phyloP scores from a whole-genome alignment of 1,140 invertebrate species.

The Adelges cooleyi region DNA sequence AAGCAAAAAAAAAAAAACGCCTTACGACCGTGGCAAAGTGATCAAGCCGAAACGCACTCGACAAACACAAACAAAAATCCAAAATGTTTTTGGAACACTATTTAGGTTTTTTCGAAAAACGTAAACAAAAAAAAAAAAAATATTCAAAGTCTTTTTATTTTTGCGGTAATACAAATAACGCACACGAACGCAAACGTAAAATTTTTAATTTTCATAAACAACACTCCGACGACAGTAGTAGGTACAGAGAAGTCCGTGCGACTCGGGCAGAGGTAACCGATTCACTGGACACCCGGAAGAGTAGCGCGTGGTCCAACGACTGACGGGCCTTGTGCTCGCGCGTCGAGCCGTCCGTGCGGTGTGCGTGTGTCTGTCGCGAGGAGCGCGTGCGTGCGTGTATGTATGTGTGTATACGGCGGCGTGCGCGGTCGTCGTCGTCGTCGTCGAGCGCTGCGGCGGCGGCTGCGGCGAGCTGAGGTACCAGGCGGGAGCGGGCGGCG shows the following conservation, averaged over 20 bases:
- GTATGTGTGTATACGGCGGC: no score
- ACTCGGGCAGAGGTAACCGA: slow-evolving; percentile 15
- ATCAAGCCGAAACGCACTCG: background rate
- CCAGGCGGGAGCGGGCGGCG: background rate
- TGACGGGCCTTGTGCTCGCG: background rate
- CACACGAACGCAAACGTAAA: no score
- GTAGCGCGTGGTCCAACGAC: slow-evolving; percentile 21
- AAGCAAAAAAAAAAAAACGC: background rate
- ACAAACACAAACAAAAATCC: background rate
- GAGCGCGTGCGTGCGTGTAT: background rate
- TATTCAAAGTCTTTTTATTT: no score
- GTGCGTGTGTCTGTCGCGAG: background rate
- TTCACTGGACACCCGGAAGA: slow-evolving; percentile 19
- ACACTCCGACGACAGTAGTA: no score
- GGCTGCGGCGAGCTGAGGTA: background rate
- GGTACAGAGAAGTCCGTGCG: no score
- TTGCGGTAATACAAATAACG: no score
- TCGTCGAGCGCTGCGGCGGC: background rate
- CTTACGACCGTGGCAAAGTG: background rate
- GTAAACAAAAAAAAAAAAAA: no score
- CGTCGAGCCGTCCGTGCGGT: background rate
- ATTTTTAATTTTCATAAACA: background rate
- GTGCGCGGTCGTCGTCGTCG: background rate
- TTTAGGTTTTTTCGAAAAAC: no score
- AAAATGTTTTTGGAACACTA: no score